Conservation (phyloP, 2,113 vertebrate genomes). For the Heliornis fulica region DNA sequence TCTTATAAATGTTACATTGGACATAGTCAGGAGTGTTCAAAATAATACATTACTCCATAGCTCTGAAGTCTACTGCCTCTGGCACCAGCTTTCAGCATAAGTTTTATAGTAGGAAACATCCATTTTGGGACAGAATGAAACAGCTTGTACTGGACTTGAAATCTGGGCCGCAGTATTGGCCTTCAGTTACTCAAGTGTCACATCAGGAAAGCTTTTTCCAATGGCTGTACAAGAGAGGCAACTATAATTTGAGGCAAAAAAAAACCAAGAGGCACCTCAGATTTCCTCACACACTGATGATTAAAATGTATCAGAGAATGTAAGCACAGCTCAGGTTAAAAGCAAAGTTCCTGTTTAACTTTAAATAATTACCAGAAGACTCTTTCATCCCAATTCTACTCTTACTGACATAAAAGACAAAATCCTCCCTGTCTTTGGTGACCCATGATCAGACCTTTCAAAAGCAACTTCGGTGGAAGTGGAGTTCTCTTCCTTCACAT, state of each 20-base stretch:
- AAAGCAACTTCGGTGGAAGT: background rate
- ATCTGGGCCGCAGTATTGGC: background rate
- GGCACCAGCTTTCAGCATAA: background rate
- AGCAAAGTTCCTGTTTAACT: slow-evolving; percentile 13
- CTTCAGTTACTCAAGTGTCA: background rate
- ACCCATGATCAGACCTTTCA: background rate
- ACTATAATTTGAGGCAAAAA: background rate
- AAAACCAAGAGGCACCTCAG: background rate
- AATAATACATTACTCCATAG: background rate
- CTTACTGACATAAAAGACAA: background rate
- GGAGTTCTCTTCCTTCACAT: background rate
- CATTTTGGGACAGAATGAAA: background rate
- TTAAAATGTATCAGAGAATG: background rate
- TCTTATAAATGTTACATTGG: background rate
- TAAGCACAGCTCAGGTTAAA: background rate
- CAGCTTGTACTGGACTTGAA: background rate
- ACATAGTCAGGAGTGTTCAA: background rate
- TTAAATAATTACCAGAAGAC: slow-evolving; percentile 16
- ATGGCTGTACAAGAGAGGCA: background rate
- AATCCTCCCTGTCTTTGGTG: background rate
- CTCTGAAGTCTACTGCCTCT: background rate
- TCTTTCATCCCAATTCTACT: background rate
- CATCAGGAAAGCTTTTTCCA: background rate
- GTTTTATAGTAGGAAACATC: background rate
- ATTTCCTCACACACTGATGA: background rate